These are phyloP conservation scores for Colostygia pectinataria DNA, from an alignment of 2,888 invertebrate genomes.

Conservation along the genomic window DNA sequence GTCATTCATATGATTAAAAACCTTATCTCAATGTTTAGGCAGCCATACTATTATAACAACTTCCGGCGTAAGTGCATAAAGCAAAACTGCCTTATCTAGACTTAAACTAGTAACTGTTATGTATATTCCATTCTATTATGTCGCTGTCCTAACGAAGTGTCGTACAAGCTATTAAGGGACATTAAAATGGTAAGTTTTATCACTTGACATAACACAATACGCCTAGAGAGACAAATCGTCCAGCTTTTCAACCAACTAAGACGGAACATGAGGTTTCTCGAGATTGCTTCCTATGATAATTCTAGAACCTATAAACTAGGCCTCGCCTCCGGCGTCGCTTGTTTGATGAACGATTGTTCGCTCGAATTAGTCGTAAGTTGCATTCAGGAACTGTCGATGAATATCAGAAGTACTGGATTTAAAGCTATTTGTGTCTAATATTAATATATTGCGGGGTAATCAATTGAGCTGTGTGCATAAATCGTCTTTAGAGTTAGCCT, in stretches of 20 bases:
- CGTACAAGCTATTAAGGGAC: slow-evolving; percentile 34
- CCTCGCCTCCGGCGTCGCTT: slow-evolving; percentile 42
- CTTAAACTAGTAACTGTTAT: slow-evolving; percentile 2
- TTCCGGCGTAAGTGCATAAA: neutral
- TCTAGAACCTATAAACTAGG: slow-evolving; percentile 42
- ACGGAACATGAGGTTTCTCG: slow-evolving; percentile 57
- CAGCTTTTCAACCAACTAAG: slow-evolving; percentile 38
- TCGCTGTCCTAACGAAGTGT: slow-evolving; percentile 25
- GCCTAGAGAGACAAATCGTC: slow-evolving; percentile 56
- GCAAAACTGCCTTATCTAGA: neutral
- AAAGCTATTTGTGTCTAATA: slow-evolving; percentile 19
- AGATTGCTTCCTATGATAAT: slow-evolving; percentile 58
- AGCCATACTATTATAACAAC: slow-evolving; percentile 1
- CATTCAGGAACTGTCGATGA: slow-evolving; percentile 36
- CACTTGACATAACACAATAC: slow-evolving; percentile 44
- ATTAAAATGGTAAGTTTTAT: slow-evolving; percentile 37
- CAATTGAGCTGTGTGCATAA: slow-evolving; percentile 9
- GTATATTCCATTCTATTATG: slow-evolving; percentile 6
- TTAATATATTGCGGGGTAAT: slow-evolving; percentile 19
- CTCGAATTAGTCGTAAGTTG: slow-evolving; percentile 36
- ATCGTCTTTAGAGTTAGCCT: slow-evolving; percentile 1
- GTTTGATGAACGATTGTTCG: slow-evolving; percentile 38
- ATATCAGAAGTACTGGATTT: slow-evolving; percentile 24
- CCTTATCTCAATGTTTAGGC: slow-evolving; percentile 14
- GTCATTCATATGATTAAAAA: slow-evolving; percentile 1